These are phyloP conservation scores for Phasia obesa DNA, from an alignment of 2,888 invertebrate species.

Conservation along the genomic window DNA sequence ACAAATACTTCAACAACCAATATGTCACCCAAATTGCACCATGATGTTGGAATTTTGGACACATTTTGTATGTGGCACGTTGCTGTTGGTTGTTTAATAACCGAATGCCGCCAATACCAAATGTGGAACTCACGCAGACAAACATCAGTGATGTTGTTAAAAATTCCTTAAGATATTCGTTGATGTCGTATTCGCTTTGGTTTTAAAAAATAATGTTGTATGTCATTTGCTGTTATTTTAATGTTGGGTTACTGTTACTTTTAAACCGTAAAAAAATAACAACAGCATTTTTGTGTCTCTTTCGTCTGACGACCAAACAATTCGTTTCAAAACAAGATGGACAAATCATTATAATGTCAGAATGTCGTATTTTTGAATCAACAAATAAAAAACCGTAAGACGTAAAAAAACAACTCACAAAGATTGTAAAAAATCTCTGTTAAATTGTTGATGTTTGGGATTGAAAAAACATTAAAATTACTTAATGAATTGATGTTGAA, in stretches of 20 bases:
- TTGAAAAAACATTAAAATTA: constrained; percentile 6
- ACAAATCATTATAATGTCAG: constrained; percentile 51
- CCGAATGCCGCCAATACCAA: constrained; percentile 40
- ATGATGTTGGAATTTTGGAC: constrained; percentile 20
- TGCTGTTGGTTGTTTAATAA: constrained; percentile 1
- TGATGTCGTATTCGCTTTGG: background rate
- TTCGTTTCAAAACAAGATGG: constrained; percentile 17
- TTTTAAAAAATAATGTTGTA: constrained; percentile 24
- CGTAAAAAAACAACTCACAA: background rate
- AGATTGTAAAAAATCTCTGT: background rate
- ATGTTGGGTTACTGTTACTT: constrained; percentile 25
- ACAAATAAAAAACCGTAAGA: background rate
- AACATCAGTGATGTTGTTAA: constrained; percentile 19
- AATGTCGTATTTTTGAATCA: background rate
- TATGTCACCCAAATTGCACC: constrained; percentile 23
- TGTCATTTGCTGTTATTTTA: constrained; percentile 36
- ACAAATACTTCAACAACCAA: constrained; percentile 1
- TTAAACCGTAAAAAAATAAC: constrained; percentile 30
- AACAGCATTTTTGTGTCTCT: background rate
- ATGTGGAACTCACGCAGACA: constrained; percentile 33
- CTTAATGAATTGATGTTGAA: constrained; percentile 20
- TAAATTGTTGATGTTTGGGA: constrained; percentile 14
- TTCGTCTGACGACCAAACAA: constrained; percentile 19
- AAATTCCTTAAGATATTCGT: constrained; percentile 22
- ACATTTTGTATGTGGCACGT: constrained; percentile 20